Evolutionary conservation across 1,140 invertebrate species (phyloP), one percentile per base, ranked within the genome.

Genomic region (Macrocentrus cingulum): DNA sequence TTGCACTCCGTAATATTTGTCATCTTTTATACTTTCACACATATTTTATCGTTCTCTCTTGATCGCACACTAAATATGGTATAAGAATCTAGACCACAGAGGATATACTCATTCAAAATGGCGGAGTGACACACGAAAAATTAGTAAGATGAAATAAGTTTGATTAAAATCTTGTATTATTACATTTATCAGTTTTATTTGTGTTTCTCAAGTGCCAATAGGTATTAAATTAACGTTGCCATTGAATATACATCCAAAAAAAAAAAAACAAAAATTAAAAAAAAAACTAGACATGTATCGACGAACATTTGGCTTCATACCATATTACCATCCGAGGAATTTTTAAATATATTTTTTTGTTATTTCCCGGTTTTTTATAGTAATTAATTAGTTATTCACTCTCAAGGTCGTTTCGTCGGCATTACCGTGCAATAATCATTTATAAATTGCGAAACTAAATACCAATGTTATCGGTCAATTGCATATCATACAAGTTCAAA

Each of bases 81-180:
- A 22, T 37, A n/a, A n/a, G n/a, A n/a, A n/a, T n/a, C n/a, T n/a
- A n/a, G n/a, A n/a, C n/a, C n/a, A n/a, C n/a, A n/a, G n/a, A n/a
- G n/a, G n/a, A n/a, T n/a, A n/a, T n/a, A n/a, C n/a, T n/a, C n/a
- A n/a, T n/a, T n/a, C n/a, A n/a, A n/a, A n/a, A n/a, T n/a, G n/a
- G n/a, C n/a, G n/a, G n/a, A n/a, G n/a, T n/a, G n/a, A n/a, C n/a
- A n/a, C n/a, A n/a, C n/a, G n/a, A n/a, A n/a, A n/a, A n/a, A n/a
- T n/a, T n/a, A n/a, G n/a, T 29, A n/a, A 56, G 11, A 8, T 37
- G 49, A 46, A n/a, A 56, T 48, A 34, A 57, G 46, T 42, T 57
- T 57, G 19, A 50, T 57, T 42, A 50, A 49, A 50, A 19, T 45
- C 49, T 36, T 57, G 50, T 16, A 39, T 50, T 36, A 45, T 57